Evolutionary conservation across 2,113 vertebrate species (phyloP), one percentile per base, ranked within the genome.

Genomic region (Anser brachyrhynchus): DNA sequence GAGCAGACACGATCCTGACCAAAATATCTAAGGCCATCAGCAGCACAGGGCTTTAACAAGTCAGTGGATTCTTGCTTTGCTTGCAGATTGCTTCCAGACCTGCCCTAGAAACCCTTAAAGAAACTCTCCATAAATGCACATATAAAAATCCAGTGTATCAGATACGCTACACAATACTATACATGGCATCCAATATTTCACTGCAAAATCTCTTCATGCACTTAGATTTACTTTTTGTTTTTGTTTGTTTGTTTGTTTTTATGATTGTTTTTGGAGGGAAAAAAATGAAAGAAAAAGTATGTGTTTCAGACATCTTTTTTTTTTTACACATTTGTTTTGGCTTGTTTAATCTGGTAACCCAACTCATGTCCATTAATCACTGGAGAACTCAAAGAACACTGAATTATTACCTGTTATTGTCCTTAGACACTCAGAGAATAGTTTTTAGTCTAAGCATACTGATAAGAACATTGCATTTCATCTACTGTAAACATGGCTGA

Each of bases 111-210:
- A 52, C 3, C 4, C 6, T 2, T 9, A 20, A 39, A 52, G 10
- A 44, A 75, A 51, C 4, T 41, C 11, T 58, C 23, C 11, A 46
- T 3, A 76, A 11, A 49, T 59, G 61, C 5, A 39, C 21, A 14
- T 15, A 28, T 31, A 75, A 75, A 84, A 87, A 76, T 31, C 11
- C n/a, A 39, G 4, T 20, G 1, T 59, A 61, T 39, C 69, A 39
- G 25, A 52, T 21, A 37, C 6, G 20, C 49, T 11, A 37, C 51
- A 54, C 26, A 52, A 39, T 12, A 37, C 22, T 28, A 35, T 37
- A 28, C 0, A 1, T 22, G 44, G 10, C 3, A 33, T 41, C 57
- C 5, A 43, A 6, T 41, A n/a, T 13, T 43, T 5, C 35, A 72
- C 49, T 52, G 69, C 35, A 39, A 35, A 54, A 72, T 72, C 13